Evolutionary conservation across 2,113 vertebrate species (phyloP).

Genomic region (Panthera leo): DNA sequence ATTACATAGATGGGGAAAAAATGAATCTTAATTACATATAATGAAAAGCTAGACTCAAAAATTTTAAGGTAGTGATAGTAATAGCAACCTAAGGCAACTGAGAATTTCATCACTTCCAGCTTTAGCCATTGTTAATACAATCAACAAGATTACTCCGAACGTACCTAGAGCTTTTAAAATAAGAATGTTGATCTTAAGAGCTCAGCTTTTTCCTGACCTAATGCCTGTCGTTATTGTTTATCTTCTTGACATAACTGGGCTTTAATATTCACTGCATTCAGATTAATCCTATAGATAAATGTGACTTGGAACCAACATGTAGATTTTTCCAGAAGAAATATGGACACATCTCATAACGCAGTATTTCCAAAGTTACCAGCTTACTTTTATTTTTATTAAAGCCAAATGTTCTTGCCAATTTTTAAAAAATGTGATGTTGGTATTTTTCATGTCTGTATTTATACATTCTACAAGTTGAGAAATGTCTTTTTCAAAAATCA

Average conservation of each 20-base stretch:
- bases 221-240: background rate
- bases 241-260: background rate
- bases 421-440: background rate
- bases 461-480: conserved; percentile 43
- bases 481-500: conserved; percentile 56
- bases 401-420: conserved; percentile 48
- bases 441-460: conserved; percentile 55
- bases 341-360: background rate
- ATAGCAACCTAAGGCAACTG: background rate
- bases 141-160: background rate
- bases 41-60: conserved; percentile 21
- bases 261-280: conserved; percentile 14
- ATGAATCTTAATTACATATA: background rate
- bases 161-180: background rate
- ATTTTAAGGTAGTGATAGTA: background rate
- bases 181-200: background rate
- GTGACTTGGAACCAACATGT: background rate
- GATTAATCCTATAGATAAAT: background rate
- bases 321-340: conserved; percentile 40
- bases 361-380: conserved; percentile 37
- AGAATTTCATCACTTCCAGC: conserved; percentile 28
- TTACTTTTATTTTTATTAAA: conserved; percentile 53
- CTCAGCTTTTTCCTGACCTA: background rate
- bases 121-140: background rate
- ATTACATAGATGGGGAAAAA: background rate